phyloP scores from a whole-genome alignment of 2,888 invertebrate species.

The Agriotes lineatus region DNA sequence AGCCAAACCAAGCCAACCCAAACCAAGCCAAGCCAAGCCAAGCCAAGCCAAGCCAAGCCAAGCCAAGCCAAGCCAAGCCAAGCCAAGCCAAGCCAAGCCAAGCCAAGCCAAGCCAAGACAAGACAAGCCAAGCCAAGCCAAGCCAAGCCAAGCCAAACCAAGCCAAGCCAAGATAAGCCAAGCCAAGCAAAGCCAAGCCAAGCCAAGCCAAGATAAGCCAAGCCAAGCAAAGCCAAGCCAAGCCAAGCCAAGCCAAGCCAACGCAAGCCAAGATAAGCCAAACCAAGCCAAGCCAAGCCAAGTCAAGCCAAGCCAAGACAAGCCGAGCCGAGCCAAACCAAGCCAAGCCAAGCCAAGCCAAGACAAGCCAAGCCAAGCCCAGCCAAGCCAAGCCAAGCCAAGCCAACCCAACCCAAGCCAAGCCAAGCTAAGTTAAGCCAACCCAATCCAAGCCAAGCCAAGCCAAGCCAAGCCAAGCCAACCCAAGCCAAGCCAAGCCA shows the following conservation, averaged over 20 bases:
- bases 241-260: conserved; percentile 1
- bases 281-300: neutral
- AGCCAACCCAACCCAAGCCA: too few relatives aligned
- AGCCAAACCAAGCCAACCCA: neutral
- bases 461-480: neutral
- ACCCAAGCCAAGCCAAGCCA: neutral
- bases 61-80: neutral
- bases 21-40: too few relatives aligned
- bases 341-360: neutral
- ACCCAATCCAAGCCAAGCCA: too few relatives aligned
- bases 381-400: too few relatives aligned
- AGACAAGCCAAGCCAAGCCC: too few relatives aligned
- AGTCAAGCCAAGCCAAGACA: too few relatives aligned
- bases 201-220: neutral
- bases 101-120: neutral
- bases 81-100: conserved; percentile 1
- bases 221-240: neutral
- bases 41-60: neutral
- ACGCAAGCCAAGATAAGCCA: neutral
- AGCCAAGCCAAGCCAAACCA: conserved; percentile 1
- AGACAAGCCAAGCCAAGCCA: neutral
- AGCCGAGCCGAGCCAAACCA: too few relatives aligned
- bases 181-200: neutral
- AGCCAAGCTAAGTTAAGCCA: neutral
- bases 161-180: neutral